These are phyloP conservation scores for Rissa tridactyla DNA, from an alignment of 2,113 vertebrate genomes.

Conservation along the genomic window DNA sequence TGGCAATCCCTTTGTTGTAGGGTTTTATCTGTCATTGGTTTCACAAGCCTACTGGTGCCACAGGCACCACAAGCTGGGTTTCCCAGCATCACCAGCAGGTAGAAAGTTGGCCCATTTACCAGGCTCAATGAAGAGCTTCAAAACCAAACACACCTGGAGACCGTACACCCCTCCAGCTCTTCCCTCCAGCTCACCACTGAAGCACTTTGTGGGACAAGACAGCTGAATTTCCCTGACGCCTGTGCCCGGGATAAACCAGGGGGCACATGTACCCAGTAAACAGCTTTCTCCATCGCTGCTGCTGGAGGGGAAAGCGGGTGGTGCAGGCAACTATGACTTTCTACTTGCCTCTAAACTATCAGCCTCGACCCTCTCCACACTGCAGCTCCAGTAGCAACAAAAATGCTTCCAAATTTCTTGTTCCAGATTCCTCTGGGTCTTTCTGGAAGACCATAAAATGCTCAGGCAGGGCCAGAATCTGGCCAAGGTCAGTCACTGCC, in stretches of 20 bases:
- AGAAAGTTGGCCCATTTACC: neutral
- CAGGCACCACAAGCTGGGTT: neutral
- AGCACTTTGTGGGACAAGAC: neutral
- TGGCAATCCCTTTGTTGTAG: neutral
- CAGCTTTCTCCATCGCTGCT: neutral
- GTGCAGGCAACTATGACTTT: neutral
- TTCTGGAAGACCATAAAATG: neutral
- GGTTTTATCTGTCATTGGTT: neutral
- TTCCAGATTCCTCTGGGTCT: neutral
- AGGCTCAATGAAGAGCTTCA: neutral
- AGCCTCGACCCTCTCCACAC: neutral
- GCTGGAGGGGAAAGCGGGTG: fast-evolving
- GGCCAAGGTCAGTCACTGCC: neutral
- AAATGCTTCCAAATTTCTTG: neutral
- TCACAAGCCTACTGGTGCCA: neutral
- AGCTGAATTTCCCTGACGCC: neutral
- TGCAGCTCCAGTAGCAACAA: neutral
- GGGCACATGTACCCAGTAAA: fast-evolving
- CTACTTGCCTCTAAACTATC: neutral
- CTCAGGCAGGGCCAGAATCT: neutral
- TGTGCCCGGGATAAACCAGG: neutral
- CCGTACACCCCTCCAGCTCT: neutral
- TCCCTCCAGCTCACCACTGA: neutral
- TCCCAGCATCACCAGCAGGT: neutral
- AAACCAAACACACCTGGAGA: neutral